These are phyloP conservation scores for Eilema sororculum DNA, from an alignment of 2,888 invertebrate genomes.

Conservation along the genomic window DNA sequence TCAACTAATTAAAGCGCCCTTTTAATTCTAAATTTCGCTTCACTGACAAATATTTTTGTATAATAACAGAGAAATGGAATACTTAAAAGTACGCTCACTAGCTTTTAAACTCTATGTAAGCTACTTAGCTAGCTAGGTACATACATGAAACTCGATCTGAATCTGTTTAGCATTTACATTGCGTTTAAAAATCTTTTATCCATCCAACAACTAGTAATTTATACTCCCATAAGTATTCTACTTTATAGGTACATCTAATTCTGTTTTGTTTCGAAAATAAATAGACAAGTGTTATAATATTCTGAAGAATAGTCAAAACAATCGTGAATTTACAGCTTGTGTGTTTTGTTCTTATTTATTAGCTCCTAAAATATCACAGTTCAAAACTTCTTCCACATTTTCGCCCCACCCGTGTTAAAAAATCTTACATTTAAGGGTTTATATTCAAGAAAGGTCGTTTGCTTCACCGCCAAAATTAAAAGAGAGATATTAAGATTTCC, in stretches of 20 bases:
- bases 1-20: neutral
- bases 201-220: conserved; percentile 23
- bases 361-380: conserved; percentile 21
- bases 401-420: conserved; percentile 30
- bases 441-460: conserved; percentile 30
- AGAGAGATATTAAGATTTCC: conserved; percentile 37
- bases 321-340: conserved; percentile 38
- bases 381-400: conserved; percentile 18
- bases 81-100: neutral
- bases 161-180: conserved; percentile 17
- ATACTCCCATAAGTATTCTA: conserved; percentile 32
- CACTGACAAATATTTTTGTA: neutral
- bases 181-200: conserved; percentile 17
- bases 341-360: conserved; percentile 34
- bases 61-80: neutral
- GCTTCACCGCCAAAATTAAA: conserved; percentile 37
- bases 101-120: conserved; percentile 1
- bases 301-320: conserved; percentile 42
- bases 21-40: neutral
- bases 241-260: conserved; percentile 31
- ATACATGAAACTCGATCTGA: conserved; percentile 16
- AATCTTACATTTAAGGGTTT: conserved; percentile 11
- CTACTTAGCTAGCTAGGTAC: neutral
- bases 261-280: conserved; percentile 35
- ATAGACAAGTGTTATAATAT: conserved; percentile 23